phyloP scores from a whole-genome alignment of 2,797 vertebrate genomes.

The Premnoplex brunnescens region DNA sequence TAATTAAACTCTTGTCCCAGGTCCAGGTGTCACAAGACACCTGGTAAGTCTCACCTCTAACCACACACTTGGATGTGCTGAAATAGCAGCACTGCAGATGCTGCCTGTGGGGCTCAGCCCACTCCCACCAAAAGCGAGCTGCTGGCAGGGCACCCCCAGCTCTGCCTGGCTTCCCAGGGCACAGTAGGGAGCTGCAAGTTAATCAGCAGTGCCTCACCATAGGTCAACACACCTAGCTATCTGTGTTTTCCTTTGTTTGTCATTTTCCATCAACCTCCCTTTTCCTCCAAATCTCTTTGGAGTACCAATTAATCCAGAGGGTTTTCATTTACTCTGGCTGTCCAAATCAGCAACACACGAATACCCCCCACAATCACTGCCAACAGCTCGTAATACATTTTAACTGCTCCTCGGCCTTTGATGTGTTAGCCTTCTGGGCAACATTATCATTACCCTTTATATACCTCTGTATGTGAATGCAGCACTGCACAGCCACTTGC shows the following conservation, averaged over 20 bases:
- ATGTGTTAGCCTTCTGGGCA: conserved; percentile 67
- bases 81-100: neutral
- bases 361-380: conserved; percentile 66
- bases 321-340: conserved; percentile 41
- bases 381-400: conserved; percentile 70
- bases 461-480: conserved; percentile 11
- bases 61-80: neutral
- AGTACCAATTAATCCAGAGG: conserved; percentile 53
- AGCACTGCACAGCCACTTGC: neutral
- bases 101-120: neutral
- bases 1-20: conserved; percentile 8
- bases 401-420: conserved; percentile 63
- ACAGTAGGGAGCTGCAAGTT: neutral
- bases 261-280: conserved; percentile 22
- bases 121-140: neutral
- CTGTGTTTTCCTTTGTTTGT: neutral
- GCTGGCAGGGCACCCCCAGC: neutral
- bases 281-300: conserved; percentile 26
- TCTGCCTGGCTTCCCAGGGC: neutral
- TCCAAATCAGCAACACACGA: conserved; percentile 1
- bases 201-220: neutral
- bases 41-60: conserved; percentile 50
- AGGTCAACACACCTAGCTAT: conserved; percentile 4
- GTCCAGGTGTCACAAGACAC: conserved; percentile 44
- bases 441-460: conserved; percentile 62